These are phyloP conservation scores for Ochotona princeps DNA, from an alignment of 2,113 vertebrate genomes.

Conservation along the genomic window DNA sequence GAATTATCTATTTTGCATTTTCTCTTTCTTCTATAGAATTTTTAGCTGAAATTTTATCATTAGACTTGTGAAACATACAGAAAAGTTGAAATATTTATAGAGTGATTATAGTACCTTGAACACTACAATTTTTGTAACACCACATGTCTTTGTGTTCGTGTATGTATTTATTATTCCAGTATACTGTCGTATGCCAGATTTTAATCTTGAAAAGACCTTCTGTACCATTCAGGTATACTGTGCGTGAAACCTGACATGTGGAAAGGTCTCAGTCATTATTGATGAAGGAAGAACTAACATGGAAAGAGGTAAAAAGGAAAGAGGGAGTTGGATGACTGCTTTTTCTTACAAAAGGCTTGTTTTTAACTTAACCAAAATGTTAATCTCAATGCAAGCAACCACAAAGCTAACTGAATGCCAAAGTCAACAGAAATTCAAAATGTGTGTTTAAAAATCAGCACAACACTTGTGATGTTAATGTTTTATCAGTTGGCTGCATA, in stretches of 20 bases:
- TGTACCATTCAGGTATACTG: neutral
- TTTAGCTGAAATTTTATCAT: neutral
- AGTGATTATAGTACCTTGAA: neutral
- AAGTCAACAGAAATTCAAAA: neutral
- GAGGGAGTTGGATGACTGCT: fast-evolving
- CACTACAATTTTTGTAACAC: neutral
- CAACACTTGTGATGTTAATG: neutral
- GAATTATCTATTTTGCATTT: neutral
- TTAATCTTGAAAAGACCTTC: neutral
- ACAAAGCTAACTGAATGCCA: neutral
- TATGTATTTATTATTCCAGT: neutral
- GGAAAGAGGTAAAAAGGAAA: neutral
- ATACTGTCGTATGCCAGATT: neutral
- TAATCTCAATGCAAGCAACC: neutral
- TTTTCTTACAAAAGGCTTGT: neutral
- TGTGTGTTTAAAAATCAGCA: neutral
- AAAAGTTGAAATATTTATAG: neutral
- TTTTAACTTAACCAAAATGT: neutral
- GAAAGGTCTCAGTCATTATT: neutral
- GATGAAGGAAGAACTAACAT: neutral
- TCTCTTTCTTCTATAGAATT: neutral
- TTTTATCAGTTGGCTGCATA: neutral
- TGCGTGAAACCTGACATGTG: neutral
- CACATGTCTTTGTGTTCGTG: neutral
- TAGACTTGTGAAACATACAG: neutral